Conservation (phyloP, 1,140 invertebrate species). For the Drosophila leontia region DNA sequence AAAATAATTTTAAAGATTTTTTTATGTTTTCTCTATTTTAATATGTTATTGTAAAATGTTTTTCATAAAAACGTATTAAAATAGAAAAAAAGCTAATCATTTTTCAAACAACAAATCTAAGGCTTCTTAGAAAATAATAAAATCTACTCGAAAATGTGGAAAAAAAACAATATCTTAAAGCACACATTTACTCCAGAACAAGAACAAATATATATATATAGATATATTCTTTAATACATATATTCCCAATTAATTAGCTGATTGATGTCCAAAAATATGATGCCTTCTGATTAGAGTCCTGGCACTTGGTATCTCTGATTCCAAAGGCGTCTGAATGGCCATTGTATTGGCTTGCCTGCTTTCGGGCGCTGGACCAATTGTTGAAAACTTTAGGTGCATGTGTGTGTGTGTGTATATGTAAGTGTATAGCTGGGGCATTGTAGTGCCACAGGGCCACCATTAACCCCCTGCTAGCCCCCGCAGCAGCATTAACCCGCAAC, state of each 20-base stretch:
- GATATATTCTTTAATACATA: not conserved
- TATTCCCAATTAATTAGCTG: not conserved
- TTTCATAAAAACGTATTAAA: no score
- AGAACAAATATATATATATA: not conserved
- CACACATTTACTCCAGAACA: not conserved
- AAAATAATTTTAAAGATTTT: no score
- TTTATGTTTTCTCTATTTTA: no score
- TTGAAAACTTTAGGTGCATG: conserved; percentile 17
- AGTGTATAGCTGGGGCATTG: not conserved
- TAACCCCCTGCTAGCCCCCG: not conserved
- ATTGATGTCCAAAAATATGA: conserved; percentile 8
- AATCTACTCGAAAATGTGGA: no score
- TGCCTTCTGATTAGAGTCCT: conserved; percentile 16
- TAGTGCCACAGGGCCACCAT: not conserved
- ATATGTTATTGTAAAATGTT: no score
- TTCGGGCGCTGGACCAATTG: conserved; percentile 33
- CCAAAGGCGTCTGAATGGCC: not conserved
- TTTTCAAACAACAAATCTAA: no score
- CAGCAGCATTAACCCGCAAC: conserved; percentile 18
- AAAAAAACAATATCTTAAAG: no score
- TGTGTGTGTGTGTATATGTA: not conserved
- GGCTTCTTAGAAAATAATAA: no score
- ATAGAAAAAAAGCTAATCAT: no score
- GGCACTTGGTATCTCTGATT: not conserved
- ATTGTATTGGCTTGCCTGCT: conserved; percentile 10